Evolutionary conservation across 1,140 invertebrate genomes (phyloP), one percentile per base, ranked within the genome.

Genomic region (Rhysida immarginata): DNA sequence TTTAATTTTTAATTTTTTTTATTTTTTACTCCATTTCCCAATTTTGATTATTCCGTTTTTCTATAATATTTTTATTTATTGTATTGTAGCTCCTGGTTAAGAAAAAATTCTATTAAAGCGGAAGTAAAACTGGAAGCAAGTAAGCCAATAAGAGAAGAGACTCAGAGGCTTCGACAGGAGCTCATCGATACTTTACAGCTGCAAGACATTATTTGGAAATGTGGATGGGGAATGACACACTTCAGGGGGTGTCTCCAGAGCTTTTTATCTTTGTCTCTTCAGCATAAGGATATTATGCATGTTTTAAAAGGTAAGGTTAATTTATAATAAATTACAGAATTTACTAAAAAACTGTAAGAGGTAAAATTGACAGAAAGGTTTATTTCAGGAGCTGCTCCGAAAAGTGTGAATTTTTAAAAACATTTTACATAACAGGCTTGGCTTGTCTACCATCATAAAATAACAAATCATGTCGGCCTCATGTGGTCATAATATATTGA

Each of bases 141-240:
- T 45, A 68, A 72, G 57, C 79, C 82, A 2, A 67, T 85, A 1
- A 69, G 78, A 53, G 76, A 81, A 45, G 83, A 87, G 67, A 79
- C 84, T 1, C 64, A 73, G 54, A 77, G 77, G 62, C 66, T 87
- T 5, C 73, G 78, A 60, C 67, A 74, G 41, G 62, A 69, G 41
- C 65, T 88, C 24, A 73, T 75, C 11, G 50, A 71, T 2, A 64
- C 74, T 24, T 69, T 83, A 41, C 70, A 75, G 42, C 59, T 87
- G 1, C 74, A 71, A 27, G 73, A 79, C 57, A 74, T 85, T 0
- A 66, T 75, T 26, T 86, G 83, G 77, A 85, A 91, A 58, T 87
- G 83, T 67, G 87, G 86, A 14, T 93, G 88, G 86, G 88, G 90
- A 64, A 81, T 83, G 23, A 81, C 82, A 58, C 87, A 91, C 65